Evolutionary conservation across 2,113 vertebrate species (phyloP).

Genomic region (Probosciger aterrimus): DNA sequence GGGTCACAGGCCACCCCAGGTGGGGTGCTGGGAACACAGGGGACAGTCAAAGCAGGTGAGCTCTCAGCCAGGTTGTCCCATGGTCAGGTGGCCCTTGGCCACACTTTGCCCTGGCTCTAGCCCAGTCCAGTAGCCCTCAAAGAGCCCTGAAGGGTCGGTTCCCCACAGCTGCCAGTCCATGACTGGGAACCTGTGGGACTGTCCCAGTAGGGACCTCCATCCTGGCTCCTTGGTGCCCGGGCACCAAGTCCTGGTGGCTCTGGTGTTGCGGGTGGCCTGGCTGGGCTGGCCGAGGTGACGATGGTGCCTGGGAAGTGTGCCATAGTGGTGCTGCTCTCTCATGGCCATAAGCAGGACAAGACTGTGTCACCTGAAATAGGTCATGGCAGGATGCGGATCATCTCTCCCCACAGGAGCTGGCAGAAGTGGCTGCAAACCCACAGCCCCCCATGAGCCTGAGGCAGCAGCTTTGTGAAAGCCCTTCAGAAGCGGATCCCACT

Average conservation of each 20-base stretch:
- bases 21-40: accelerated
- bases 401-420: not conserved
- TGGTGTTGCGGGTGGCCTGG: not conserved
- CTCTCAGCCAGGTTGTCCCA: not conserved
- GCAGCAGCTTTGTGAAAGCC: not conserved
- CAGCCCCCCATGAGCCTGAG: accelerated
- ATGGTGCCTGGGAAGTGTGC: not conserved
- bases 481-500: not conserved
- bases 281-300: not conserved
- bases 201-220: not conserved
- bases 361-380: not conserved
- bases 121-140: not conserved
- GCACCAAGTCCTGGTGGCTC: not conserved
- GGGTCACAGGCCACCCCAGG: not conserved
- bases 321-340: not conserved
- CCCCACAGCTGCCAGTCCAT: not conserved
- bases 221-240: not conserved
- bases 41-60: not conserved
- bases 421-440: not conserved
- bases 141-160: not conserved
- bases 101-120: not conserved
- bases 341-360: not conserved
- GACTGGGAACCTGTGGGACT: not conserved
- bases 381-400: not conserved
- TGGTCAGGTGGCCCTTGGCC: not conserved